Conservation (phyloP, 2,888 invertebrate genomes). For the Thysanoteuthis rhombus region DNA sequence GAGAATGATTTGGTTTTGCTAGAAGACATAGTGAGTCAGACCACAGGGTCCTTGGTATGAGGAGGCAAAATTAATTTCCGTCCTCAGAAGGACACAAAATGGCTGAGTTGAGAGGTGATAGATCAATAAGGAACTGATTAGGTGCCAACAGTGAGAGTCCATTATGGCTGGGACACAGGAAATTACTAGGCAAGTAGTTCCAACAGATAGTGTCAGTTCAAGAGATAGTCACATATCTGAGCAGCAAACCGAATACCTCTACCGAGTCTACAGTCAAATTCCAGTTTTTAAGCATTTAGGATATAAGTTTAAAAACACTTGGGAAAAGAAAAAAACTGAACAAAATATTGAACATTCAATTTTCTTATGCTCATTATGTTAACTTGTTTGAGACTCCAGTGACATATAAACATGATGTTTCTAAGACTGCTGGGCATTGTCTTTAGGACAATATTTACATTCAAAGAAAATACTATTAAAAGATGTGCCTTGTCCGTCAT, state of each 20-base stretch:
- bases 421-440: too few relatives aligned
- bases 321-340: too few relatives aligned
- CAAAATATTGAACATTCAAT: too few relatives aligned
- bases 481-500: too few relatives aligned
- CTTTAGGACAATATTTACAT: too few relatives aligned
- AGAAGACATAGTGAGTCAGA: neutral
- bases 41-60: neutral
- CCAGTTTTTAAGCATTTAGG: neutral
- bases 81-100: neutral
- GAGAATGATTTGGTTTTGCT: neutral
- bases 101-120: neutral
- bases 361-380: too few relatives aligned
- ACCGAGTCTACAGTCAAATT: neutral
- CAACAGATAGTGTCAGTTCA: neutral
- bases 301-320: neutral
- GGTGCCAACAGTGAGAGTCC: neutral
- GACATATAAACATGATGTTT: too few relatives aligned
- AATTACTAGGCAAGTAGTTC: neutral
- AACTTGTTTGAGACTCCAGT: too few relatives aligned
- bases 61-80: neutral
- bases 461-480: too few relatives aligned
- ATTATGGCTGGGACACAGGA: neutral
- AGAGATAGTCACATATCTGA: neutral
- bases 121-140: neutral
- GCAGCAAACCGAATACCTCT: neutral